Base-by-base conservation (phyloP, 2,888 invertebrate species). In the Amphipoea oculea region DNA sequence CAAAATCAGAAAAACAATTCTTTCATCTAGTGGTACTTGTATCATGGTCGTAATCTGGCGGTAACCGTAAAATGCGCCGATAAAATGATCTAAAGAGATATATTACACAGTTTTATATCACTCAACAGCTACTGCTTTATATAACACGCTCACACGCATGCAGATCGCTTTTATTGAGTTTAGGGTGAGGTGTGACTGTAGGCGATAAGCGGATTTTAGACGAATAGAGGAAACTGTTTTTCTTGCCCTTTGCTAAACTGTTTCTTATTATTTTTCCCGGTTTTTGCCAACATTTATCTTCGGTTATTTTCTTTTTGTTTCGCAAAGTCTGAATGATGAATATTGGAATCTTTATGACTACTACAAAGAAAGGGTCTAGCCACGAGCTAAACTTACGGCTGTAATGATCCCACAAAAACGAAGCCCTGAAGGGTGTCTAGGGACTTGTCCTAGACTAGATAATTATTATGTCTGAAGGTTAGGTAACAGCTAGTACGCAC, bases 31-130 rank as follows among this genome's bases (percentile, higher is more conserved):
- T 11, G 42, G 54, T 74, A 71, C 54, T 70, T 65, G 66, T 70
- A 70, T 4, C 36, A 12, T 5, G 12, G 45, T 68, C 5, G 78
- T 86, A 70, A 81, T 88, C 40, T 54, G 60, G 9, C n/a, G 40
- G 60, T 51, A 40, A 68, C 71, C 77, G 67, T 89, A 86, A 88
- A 48, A 65, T 14, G 86, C 67, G 75, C n/a, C 78, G 73, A 83
- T 88, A 86, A 87, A 85, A 82, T 85, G 77, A 76, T 80, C 82
- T 87, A 83, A 86, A 89, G 76, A 69, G 80, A 51, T 72, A 85
- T 82, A 73, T 68, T 54, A 66, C 54, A 54, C 60, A 66, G 62
- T 79, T 81, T 81, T 83, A 83, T 89, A 83, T 82, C 79, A 75
- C 80, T 83, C 84, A 82, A 84, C 72, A 81, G 72, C 63, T 12